Evolutionary conservation across 2,797 vertebrate species (phyloP), one percentile per base, ranked within the genome.

Genomic region (Aphelocoma californica): DNA sequence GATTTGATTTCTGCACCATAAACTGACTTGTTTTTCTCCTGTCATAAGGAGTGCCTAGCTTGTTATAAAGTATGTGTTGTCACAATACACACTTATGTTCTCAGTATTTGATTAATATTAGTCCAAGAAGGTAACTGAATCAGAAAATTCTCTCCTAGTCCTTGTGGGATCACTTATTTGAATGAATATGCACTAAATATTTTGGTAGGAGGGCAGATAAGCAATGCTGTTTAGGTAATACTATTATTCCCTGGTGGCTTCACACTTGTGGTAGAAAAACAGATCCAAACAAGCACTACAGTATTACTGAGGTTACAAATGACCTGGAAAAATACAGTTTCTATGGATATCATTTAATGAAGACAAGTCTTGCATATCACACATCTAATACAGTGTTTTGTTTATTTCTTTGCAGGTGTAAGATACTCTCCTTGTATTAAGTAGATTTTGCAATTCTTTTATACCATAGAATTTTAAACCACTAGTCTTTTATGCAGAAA

Each of bases 301-400:
- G 64, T 88, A 83, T 92, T 75, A 93, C 72, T 82, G 86, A 79
- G 80, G 73, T 64, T 67, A 94, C 94, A 95, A 92, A 94, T 54
- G 81, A 94, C 78, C 93, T 92, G 94, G 90, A 90, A 96, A 96
- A 96, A 95, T 86, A 95, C 79, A 94, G 91, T 96, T 96, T 95
- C 95, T 97, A 70, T 90, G 86, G 92, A 64, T 96, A 92, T 94
- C 42, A 95, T 81, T 84, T 89, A 93, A 86, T 94, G 57, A 96
- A 83, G 44, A 84, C 70, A 40, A 92, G 62, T 58, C 79, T 90
- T 78, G 66, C 61, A 62, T 50, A 90, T 71, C 86, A 82, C 42
- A 65, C 32, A 80, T 48, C 84, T 85, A 77, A 85, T 10, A 80
- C 0, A 65, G 12, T 45, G 31, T 47, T 81, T 90, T 77, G 91